Evolutionary conservation across 2,113 vertebrate genomes (phyloP).

Genomic region (Pholis gunnellus): DNA sequence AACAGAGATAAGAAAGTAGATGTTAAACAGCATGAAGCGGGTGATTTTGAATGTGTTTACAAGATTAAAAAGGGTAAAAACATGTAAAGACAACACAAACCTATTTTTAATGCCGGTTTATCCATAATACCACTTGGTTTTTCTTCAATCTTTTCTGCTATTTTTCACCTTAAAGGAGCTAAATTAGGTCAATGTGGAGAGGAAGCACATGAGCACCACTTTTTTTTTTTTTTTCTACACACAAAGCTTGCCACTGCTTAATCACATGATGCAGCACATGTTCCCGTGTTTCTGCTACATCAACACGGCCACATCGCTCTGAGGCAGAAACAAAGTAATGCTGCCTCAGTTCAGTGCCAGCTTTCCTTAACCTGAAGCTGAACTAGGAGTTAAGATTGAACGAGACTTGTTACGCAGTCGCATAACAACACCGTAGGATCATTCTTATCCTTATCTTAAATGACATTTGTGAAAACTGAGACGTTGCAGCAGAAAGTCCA

Average conservation of each 20-base stretch:
- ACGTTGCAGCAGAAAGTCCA: neutral
- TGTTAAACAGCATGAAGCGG: neutral
- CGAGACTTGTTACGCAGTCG: neutral
- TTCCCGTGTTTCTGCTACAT: slow-evolving; percentile 38
- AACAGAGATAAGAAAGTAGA: neutral
- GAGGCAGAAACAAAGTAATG: neutral
- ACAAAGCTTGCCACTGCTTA: slow-evolving; percentile 17
- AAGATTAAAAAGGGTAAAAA: neutral
- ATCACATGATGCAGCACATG: slow-evolving; percentile 64
- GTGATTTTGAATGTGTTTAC: neutral
- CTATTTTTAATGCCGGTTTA: neutral
- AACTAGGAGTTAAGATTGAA: neutral
- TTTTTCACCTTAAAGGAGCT: neutral
- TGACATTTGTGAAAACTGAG: neutral
- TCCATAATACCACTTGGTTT: neutral
- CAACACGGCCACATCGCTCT: neutral
- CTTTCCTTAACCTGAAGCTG: neutral
- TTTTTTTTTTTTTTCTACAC: neutral
- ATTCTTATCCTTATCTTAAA: neutral
- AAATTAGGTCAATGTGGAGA: neutral
- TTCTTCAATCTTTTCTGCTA: neutral
- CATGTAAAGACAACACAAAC: neutral
- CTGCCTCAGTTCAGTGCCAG: slow-evolving; percentile 9
- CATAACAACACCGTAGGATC: neutral
- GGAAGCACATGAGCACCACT: slow-evolving; percentile 33